Evolutionary conservation across 2,888 invertebrate species (phyloP), one percentile per base, ranked within the genome.

Genomic region (Tetheella fluctuosa): DNA sequence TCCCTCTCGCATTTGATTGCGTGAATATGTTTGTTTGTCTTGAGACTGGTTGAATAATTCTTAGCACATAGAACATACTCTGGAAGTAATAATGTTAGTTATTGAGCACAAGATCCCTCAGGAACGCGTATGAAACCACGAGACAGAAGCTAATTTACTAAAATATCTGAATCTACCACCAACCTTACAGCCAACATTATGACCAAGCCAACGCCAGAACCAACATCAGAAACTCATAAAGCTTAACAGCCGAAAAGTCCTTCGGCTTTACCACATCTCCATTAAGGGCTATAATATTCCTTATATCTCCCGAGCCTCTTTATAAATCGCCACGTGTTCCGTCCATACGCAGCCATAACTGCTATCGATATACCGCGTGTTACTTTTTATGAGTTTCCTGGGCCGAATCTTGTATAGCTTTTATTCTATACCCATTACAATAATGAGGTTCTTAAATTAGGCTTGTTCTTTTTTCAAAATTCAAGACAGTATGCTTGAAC

Each of bases 331-430:
- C 48, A 20, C 48, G 48, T 48, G 48, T 48, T 55, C 55, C 55
- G 57, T 39, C 53, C 57, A 37, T 54, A 57, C 34, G 39, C 58
- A 56, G 48, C 37, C 59, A 53, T 54, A 58, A 61, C 71, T 60
- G 64, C 68, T 68, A 67, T 65, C 70, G 75, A 76, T 75, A 74
- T 62, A 65, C n/a, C n/a, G 61, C 64, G 59, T 42, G 68, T 75
- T 71, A 73, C 68, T 71, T 75, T 77, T 75, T 77, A 77, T 64
- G 62, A 57, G 60, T 63, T 63, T 69, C 73, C 68, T 63, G 64
- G 59, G 67, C 57, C 64, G 58, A 54, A 62, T 64, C 67, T 67
- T 68, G 65, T 61, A 63, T 4, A 59, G 64, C 66, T 65, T 67
- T 65, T 62, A 66, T 62, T 62, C 59, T 48, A 20, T 48, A 48